These are phyloP conservation scores for Pelosia muscerda DNA, from an alignment of 2,888 invertebrate genomes.

Conservation along the genomic window DNA sequence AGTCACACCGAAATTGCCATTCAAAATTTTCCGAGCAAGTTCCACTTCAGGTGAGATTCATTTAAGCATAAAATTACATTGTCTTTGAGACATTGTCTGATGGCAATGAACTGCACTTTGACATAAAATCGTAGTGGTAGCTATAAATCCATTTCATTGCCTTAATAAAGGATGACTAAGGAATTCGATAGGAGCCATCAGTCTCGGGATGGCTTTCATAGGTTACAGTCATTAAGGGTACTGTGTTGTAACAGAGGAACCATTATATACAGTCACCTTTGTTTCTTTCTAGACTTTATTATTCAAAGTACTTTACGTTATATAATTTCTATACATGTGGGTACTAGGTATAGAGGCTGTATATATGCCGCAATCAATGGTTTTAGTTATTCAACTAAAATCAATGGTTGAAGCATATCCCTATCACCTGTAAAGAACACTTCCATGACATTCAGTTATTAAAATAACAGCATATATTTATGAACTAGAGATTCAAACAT, in stretches of 20 bases:
- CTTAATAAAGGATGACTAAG: constrained; percentile 84
- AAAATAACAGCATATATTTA: background rate
- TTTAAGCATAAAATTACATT: constrained; percentile 87
- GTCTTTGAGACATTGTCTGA: constrained; percentile 82
- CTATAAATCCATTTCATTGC: constrained; percentile 85
- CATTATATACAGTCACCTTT: background rate
- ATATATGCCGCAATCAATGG: too few relatives aligned
- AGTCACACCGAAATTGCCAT: constrained; percentile 79
- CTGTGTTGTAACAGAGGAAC: constrained; percentile 34
- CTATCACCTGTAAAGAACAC: background rate
- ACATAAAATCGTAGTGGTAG: constrained; percentile 84
- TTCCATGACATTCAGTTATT: background rate
- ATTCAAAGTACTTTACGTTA: background rate
- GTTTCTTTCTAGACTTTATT: background rate
- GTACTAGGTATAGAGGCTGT: too few relatives aligned
- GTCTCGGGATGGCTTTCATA: constrained; percentile 72
- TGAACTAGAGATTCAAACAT: background rate
- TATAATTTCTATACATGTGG: background rate
- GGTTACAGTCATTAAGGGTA: constrained; percentile 72
- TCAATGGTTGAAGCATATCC: background rate
- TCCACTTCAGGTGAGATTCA: constrained; percentile 83
- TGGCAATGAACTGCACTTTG: constrained; percentile 87
- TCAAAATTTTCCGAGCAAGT: constrained; percentile 83
- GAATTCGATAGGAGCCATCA: constrained; percentile 80
- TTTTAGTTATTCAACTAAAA: too few relatives aligned